phyloP scores from a whole-genome alignment of 1,140 invertebrate species.

The Luehdorfia chinensis region DNA sequence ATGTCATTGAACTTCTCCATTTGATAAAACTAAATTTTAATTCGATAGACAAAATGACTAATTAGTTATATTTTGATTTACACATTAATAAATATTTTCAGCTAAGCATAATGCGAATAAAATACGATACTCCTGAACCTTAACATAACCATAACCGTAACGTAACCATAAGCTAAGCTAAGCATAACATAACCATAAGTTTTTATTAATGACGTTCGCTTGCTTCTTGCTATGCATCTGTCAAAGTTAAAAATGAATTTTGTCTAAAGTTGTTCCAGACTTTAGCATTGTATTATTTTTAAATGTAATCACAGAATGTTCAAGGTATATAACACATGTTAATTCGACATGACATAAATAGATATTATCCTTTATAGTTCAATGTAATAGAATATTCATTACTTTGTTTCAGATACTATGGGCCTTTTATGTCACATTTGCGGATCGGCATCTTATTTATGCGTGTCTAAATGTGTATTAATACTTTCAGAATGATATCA shows the following conservation, averaged over 20 bases:
- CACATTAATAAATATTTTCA: too few relatives aligned
- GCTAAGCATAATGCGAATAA: too few relatives aligned
- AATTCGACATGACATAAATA: not conserved
- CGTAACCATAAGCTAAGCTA: too few relatives aligned
- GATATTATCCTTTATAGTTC: not conserved
- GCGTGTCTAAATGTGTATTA: slow-evolving; percentile 44
- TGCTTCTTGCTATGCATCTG: slow-evolving; percentile 15
- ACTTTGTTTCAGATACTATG: slow-evolving; percentile 71
- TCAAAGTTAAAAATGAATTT: slow-evolving; percentile 35
- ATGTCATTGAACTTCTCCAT: too few relatives aligned
- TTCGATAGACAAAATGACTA: too few relatives aligned
- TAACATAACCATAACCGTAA: too few relatives aligned
- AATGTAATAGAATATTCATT: slow-evolving; percentile 40
- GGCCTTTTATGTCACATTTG: slow-evolving; percentile 58
- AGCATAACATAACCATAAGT: slow-evolving; percentile 1
- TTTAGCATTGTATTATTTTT: slow-evolving; percentile 17
- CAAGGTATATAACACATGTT: slow-evolving; percentile 21
- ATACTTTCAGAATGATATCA: slow-evolving; percentile 57
- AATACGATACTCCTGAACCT: too few relatives aligned
- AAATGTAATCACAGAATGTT: slow-evolving; percentile 27
- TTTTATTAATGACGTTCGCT: slow-evolving; percentile 22
- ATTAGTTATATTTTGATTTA: too few relatives aligned
- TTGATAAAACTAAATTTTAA: too few relatives aligned
- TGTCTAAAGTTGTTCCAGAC: slow-evolving; percentile 22
- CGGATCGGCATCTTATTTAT: slow-evolving; percentile 58